Base-by-base conservation (phyloP, 2,888 invertebrate genomes). In the Endotricha flammealis region DNA sequence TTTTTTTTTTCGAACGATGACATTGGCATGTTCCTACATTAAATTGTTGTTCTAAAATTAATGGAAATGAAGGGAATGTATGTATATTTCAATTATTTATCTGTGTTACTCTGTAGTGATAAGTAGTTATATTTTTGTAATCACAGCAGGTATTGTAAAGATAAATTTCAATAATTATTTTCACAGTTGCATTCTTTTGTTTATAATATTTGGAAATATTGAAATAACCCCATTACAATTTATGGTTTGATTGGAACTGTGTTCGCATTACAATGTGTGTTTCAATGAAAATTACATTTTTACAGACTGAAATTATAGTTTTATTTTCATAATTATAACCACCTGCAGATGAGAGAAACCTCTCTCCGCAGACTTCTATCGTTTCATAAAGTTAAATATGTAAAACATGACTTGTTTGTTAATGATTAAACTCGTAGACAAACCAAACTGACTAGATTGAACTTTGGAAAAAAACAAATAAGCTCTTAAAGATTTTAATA, bases 91-190 rank as follows among this genome's bases (percentile, higher is more conserved):
- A 64, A 67, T 72, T 70, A 67, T 67, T 70, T 71, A 72, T 69
- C 62, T 73, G 67, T 73, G 64, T 70, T 72, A 72, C 53, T 67
- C 63, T 53, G 58, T 78, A 76, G 66, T 57, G 54, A 59, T 78
- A 76, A 70, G 75, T 79, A 74, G 74, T 69, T 69, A 71, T 83
- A 82, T 82, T 81, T 83, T 82, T 83, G 67, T 81, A 82, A 77
- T 71, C 68, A 66, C 64, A 20, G 4, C 42, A n/a, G 52, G 58
- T 65, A 65, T 60, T 60, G 51, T 64, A 52, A 60, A 62, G 57
- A 44, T 50, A 50, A 52, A 51, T 41, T 47, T 44, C 42, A 41
- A 34, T 16, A 32, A 42, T 42, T 44, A 22, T 31, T 49, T 53
- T 44, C 42, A 43, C 38, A 40, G 42, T 48, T 56, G 44, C 42